Conservation (phyloP, 2,888 invertebrate genomes). For the Malachius bipustulatus region DNA sequence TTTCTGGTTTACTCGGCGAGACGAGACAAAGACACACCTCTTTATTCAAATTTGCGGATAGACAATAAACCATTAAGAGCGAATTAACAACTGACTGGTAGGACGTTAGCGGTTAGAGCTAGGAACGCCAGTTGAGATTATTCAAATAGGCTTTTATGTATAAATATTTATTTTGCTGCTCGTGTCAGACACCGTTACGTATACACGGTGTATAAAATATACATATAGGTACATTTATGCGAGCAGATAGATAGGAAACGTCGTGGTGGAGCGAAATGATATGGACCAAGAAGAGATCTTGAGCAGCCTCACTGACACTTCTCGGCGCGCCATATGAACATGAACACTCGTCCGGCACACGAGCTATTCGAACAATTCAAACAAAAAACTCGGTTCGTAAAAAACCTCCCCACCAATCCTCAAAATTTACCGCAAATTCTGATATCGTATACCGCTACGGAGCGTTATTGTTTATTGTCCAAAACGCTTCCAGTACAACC, state of each 20-base stretch:
- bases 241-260: too few species aligned
- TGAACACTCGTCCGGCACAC: too few species aligned
- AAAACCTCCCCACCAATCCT: conserved; percentile 1
- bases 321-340: neutral
- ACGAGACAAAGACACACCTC: too few species aligned
- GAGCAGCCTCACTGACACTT: neutral
- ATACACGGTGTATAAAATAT: too few species aligned
- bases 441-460: neutral
- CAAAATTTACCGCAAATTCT: conserved; percentile 2
- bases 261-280: neutral
- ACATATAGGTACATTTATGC: too few species aligned
- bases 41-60: too few species aligned
- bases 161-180: conserved; percentile 3
- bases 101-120: too few species aligned
- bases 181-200: conserved; percentile 2
- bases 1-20: too few species aligned
- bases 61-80: too few species aligned
- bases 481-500: too few species aligned
- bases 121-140: too few species aligned
- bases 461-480: neutral
- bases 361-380: neutral
- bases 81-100: too few species aligned
- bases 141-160: conserved; percentile 1
- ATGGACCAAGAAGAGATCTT: conserved; percentile 2
- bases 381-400: neutral